Conservation (phyloP, 2,113 vertebrate species). For the Condylura cristata region DNA sequence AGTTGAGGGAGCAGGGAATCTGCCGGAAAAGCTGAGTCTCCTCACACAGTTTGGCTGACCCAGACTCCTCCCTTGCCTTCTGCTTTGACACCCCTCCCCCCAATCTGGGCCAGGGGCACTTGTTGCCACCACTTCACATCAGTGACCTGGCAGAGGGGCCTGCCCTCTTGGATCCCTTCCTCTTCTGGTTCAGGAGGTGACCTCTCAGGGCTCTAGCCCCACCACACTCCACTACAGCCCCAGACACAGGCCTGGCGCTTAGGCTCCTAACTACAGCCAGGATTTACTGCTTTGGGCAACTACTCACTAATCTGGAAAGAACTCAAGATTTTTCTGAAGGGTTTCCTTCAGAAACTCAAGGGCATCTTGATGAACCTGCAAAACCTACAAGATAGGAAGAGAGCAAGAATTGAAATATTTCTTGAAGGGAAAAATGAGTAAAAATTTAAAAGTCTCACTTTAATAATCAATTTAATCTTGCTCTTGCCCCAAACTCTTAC, state of each 20-base stretch:
- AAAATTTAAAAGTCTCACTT: neutral
- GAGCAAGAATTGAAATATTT: neutral
- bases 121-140: neutral
- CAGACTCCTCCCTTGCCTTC: neutral
- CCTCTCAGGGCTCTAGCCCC: neutral
- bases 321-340: neutral
- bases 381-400: neutral
- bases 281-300: neutral
- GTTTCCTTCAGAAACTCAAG: neutral
- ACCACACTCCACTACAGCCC: neutral
- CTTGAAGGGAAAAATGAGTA: neutral
- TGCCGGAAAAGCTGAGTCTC: neutral
- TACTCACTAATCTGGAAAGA: neutral
- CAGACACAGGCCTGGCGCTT: neutral
- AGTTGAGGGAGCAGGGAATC: neutral
- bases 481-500: neutral
- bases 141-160: neutral
- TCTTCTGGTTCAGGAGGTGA: neutral
- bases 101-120: neutral
- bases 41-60: neutral
- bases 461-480: neutral
- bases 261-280: neutral
- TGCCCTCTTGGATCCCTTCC: neutral
- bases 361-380: neutral
- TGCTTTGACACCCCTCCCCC: neutral